Percentiles rank a stretch among this genome's conserved stretches.
Conservation (phyloP, 2,113 vertebrate species). For the Seriola dumerili region DNA sequence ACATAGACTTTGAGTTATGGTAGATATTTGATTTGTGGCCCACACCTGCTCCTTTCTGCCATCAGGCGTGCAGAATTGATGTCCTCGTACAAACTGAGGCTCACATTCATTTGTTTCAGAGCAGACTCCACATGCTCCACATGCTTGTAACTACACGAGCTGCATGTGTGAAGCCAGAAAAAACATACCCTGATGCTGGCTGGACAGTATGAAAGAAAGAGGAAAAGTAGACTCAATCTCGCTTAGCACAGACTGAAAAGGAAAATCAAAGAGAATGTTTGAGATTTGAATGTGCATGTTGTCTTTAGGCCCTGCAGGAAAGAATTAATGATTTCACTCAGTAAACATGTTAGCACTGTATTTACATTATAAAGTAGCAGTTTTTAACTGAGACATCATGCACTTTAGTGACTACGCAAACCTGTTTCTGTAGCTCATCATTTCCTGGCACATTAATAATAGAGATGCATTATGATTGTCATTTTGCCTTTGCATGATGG, state of each 20-base stretch:
- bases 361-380: neutral
- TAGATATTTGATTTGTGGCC: slow-evolving; percentile 58
- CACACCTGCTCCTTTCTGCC: slow-evolving; percentile 71
- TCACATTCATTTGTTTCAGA: slow-evolving; percentile 65
- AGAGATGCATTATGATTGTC: neutral
- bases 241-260: neutral
- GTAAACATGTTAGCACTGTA: neutral
- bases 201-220: slow-evolving; percentile 20
- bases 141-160: slow-evolving; percentile 62
- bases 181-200: slow-evolving; percentile 28
- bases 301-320: neutral
- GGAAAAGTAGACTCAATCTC: neutral
- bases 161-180: slow-evolving; percentile 36
- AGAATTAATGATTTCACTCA: neutral
- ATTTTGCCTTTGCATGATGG: neutral
- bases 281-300: slow-evolving; percentile 1
- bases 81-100: slow-evolving; percentile 56
- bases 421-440: neutral
- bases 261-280: neutral
- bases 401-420: neutral
- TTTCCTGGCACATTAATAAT: neutral
- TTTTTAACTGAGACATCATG: neutral
- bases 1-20: slow-evolving; percentile 40
- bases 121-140: slow-evolving; percentile 54
- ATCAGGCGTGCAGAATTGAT: slow-evolving; percentile 64